A percentile compares a stretch with the other conserved stretches of the same genome.
Conservation (phyloP, 1,140 invertebrate genomes). For the Antheraea mylitta region DNA sequence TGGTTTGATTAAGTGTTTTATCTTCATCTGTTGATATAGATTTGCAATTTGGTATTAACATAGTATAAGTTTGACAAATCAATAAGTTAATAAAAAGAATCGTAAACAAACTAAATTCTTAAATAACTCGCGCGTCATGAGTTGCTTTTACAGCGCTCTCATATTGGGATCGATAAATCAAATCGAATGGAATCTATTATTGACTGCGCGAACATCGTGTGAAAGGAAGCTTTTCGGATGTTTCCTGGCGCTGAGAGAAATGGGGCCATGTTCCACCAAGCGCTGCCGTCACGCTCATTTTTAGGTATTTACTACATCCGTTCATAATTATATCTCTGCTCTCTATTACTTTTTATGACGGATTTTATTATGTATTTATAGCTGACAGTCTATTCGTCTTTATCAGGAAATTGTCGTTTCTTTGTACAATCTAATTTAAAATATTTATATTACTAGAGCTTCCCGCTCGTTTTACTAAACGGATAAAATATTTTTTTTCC, state of each 20-base stretch:
- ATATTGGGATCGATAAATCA: slow-evolving; percentile 36
- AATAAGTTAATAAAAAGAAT: neutral
- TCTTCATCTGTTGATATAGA: neutral
- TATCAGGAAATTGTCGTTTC: neutral
- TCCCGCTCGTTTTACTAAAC: neutral
- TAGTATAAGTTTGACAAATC: neutral
- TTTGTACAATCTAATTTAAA: too few species aligned
- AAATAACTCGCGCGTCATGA: slow-evolving; percentile 28
- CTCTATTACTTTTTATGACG: slow-evolving; percentile 13
- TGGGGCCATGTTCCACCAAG: slow-evolving; percentile 45
- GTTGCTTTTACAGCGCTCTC: slow-evolving; percentile 38
- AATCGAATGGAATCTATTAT: slow-evolving; percentile 67
- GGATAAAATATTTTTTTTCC: too few species aligned
- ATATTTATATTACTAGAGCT: too few species aligned
- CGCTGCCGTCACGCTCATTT: slow-evolving; percentile 4
- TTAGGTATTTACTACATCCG: slow-evolving; percentile 60
- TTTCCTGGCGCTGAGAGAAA: slow-evolving; percentile 68
- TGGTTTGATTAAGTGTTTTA: too few species aligned
- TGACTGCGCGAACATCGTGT: slow-evolving; percentile 65
- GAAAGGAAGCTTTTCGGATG: slow-evolving; percentile 66
- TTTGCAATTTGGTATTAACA: neutral
- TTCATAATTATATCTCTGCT: slow-evolving; percentile 38
- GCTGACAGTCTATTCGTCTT: neutral
- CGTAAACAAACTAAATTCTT: slow-evolving; percentile 4
- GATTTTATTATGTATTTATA: neutral